Evolutionary conservation across 1,140 invertebrate genomes (phyloP).

Genomic region (Drosophila lacteicornis): DNA sequence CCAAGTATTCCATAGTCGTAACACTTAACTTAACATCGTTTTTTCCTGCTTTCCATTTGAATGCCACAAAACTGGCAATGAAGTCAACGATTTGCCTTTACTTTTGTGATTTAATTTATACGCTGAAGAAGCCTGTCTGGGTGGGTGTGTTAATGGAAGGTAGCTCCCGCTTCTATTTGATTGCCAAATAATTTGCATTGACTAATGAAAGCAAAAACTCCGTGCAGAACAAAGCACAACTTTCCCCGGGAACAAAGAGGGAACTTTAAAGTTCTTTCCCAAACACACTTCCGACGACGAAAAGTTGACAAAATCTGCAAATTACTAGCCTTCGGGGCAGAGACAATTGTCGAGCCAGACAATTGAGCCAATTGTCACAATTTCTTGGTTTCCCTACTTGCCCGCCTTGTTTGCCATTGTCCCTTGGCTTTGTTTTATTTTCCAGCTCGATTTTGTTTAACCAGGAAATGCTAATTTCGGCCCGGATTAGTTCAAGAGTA

Average conservation of each 20-base stretch:
- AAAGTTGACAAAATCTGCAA: conserved; percentile 58
- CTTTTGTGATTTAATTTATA: conserved; percentile 77
- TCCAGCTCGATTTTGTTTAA: conserved; percentile 28
- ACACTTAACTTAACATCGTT: background rate
- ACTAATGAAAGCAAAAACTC: conserved; percentile 64
- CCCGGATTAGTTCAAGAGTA: conserved; percentile 41
- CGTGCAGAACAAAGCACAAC: conserved; percentile 20
- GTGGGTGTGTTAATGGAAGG: conserved; percentile 36
- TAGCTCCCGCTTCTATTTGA: conserved; percentile 42
- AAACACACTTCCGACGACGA: conserved; percentile 38
- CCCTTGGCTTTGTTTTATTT: conserved; percentile 48
- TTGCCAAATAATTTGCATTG: conserved; percentile 73
- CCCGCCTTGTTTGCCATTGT: conserved; percentile 42
- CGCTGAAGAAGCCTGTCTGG: conserved; percentile 10
- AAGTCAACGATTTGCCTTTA: conserved; percentile 54
- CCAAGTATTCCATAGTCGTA: background rate
- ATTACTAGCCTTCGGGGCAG: conserved; percentile 50
- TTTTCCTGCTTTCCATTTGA: conserved; percentile 52
- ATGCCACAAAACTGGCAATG: conserved; percentile 47
- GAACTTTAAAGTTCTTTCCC: conserved; percentile 37
- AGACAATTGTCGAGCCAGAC: conserved; percentile 46
- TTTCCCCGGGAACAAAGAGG: conserved; percentile 21
- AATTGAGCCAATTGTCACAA: conserved; percentile 71
- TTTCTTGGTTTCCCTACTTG: conserved; percentile 31
- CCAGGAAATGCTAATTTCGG: conserved; percentile 65